These are phyloP conservation scores for Chanos chanos DNA, from an alignment of 2,797 vertebrate species.

Conservation along the genomic window DNA sequence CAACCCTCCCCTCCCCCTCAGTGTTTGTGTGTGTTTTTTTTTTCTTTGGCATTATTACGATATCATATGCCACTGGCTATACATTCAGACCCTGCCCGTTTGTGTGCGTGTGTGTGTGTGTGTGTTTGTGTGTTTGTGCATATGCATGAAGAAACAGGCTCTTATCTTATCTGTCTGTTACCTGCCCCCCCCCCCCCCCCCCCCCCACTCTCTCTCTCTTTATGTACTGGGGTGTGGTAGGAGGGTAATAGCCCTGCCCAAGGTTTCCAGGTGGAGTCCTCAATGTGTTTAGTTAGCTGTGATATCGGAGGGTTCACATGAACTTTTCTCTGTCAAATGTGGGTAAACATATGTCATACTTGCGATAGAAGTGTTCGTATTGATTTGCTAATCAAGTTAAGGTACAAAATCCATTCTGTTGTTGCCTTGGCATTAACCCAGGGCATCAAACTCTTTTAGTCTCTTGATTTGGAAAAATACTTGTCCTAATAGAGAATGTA, in stretches of 20 bases:
- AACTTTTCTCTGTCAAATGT: slow-evolving; percentile 10
- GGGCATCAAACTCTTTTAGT: not conserved
- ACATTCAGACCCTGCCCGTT: slow-evolving; percentile 2
- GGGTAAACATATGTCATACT: slow-evolving; percentile 23
- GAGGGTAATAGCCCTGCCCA: not conserved
- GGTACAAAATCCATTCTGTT: not conserved
- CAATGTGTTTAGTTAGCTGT: slow-evolving; percentile 3
- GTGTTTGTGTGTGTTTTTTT: slow-evolving; percentile 5
- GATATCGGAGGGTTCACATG: not conserved
- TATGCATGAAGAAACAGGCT: not conserved
- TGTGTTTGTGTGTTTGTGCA: slow-evolving; percentile 1
- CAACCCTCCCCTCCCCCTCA: not conserved
- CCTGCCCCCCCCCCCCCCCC: not conserved
- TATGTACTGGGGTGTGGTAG: not conserved
- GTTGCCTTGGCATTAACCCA: not conserved
- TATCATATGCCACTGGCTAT: not conserved
- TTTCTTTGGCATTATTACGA: slow-evolving; percentile 11
- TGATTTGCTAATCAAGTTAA: slow-evolving; percentile 22
- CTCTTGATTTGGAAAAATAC: not conserved
- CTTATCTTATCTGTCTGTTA: not conserved
- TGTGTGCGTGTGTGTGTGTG: slow-evolving; percentile 5
- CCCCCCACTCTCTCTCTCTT: not conserved
- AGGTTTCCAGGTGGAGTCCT: slow-evolving; percentile 1
- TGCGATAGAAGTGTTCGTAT: not conserved
- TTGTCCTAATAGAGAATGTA: no score